These are phyloP conservation scores for Perizoma affinitatum DNA, from an alignment of 2,888 invertebrate species.

Conservation along the genomic window DNA sequence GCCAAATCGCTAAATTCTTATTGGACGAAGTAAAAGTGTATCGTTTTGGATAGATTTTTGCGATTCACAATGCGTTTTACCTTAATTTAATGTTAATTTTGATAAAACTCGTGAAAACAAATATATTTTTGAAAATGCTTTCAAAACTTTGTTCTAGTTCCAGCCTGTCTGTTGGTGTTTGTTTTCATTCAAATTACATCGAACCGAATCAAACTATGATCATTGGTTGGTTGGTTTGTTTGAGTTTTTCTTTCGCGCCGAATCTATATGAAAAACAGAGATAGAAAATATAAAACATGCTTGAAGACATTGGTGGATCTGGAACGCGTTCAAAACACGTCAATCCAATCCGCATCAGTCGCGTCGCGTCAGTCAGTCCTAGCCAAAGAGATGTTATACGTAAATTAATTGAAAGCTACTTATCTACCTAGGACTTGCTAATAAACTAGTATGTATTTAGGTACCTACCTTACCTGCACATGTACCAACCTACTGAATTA, in stretches of 20 bases:
- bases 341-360: background rate
- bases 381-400: too few species aligned
- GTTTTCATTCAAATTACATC: background rate
- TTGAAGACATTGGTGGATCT: background rate
- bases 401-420: too few species aligned
- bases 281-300: background rate
- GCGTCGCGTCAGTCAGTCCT: too few species aligned
- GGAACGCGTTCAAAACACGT: background rate
- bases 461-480: too few species aligned
- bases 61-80: background rate
- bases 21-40: background rate
- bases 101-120: background rate
- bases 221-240: background rate
- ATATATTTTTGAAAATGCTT: slow-evolving; percentile 3
- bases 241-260: background rate
- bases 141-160: slow-evolving; percentile 5
- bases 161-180: background rate
- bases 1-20: slow-evolving; percentile 2
- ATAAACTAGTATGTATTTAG: too few species aligned
- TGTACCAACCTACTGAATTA: too few species aligned
- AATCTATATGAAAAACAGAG: background rate
- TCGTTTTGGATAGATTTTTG: background rate
- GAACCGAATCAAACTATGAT: background rate
- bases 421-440: too few species aligned
- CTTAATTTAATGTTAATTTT: slow-evolving; percentile 6